These are phyloP conservation scores for Reticulitermes lucifugus DNA, from an alignment of 2,888 invertebrate species.

Conservation along the genomic window DNA sequence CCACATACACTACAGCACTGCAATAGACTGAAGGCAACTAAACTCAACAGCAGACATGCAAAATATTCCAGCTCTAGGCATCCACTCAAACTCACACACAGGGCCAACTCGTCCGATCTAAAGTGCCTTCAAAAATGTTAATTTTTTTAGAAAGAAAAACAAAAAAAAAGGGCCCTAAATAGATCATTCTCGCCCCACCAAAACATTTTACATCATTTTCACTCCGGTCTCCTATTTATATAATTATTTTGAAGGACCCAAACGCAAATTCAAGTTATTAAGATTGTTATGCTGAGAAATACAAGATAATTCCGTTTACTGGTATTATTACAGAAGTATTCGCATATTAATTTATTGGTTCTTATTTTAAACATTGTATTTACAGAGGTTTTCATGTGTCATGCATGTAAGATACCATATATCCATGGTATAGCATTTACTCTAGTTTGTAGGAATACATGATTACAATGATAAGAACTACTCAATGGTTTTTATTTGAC, in stretches of 20 bases:
- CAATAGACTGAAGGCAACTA: conserved; percentile 87
- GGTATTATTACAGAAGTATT: conserved; percentile 53
- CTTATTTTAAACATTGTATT: conserved; percentile 54
- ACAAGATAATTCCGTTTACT: conserved; percentile 54
- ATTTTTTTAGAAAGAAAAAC: conserved; percentile 84
- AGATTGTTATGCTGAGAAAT: conserved; percentile 53
- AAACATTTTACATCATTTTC: conserved; percentile 60
- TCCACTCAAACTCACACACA: conserved; percentile 69
- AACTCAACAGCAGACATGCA: conserved; percentile 59
- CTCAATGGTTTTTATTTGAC: conserved; percentile 52
- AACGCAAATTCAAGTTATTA: conserved; percentile 54
- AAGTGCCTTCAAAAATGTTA: conserved; percentile 85
- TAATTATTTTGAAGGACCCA: conserved; percentile 55
- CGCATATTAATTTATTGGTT: conserved; percentile 53
- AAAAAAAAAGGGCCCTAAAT: conserved; percentile 88
- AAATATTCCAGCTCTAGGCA: conserved; percentile 53
- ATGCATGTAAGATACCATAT: conserved; percentile 54
- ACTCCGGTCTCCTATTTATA: conserved; percentile 51
- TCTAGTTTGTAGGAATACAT: conserved; percentile 55
- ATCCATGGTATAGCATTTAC: conserved; percentile 55
- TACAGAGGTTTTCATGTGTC: conserved; percentile 53
- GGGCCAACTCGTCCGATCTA: conserved; percentile 95
- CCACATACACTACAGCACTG: conserved; percentile 59
- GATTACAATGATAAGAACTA: conserved; percentile 54
- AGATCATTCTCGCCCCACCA: conserved; percentile 80